phyloP scores from a whole-genome alignment of 2,797 vertebrate genomes.

The Tiaroga cobitis region DNA sequence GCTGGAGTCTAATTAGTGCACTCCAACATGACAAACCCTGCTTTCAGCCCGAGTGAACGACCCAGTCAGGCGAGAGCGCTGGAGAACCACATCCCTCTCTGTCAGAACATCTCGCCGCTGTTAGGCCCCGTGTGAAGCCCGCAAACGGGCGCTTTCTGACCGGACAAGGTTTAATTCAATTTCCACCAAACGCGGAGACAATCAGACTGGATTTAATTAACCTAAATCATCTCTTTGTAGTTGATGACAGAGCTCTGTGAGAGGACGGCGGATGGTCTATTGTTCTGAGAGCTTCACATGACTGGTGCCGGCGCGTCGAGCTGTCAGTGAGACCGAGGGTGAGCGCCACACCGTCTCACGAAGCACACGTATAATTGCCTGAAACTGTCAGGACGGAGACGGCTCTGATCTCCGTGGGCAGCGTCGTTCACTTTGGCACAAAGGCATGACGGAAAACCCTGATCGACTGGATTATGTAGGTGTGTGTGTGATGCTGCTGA shows the following conservation, averaged over 20 bases:
- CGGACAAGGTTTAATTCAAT: conserved; percentile 76
- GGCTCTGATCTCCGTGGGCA: conserved; percentile 11
- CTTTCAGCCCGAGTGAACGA: conserved; percentile 93
- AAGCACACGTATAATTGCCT: conserved; percentile 58
- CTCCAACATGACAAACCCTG: conserved; percentile 92
- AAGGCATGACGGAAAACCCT: neutral
- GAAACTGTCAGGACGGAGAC: conserved; percentile 51
- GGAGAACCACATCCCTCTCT: conserved; percentile 72
- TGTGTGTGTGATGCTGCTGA: neutral
- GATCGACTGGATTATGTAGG: neutral
- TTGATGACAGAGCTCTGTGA: conserved; percentile 76
- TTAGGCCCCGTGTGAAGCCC: conserved; percentile 11
- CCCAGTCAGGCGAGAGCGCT: conserved; percentile 88
- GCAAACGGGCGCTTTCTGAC: conserved; percentile 54
- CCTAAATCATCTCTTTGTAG: conserved; percentile 79
- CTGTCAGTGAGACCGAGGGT: conserved; percentile 63
- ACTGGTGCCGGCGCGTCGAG: conserved; percentile 64
- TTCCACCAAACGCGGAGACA: conserved; percentile 74
- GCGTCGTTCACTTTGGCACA: neutral
- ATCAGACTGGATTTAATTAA: conserved; percentile 81
- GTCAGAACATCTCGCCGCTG: conserved; percentile 38
- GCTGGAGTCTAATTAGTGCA: conserved; percentile 95
- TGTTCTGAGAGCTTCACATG: conserved; percentile 74
- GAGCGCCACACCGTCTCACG: conserved; percentile 64
- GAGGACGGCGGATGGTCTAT: conserved; percentile 79